Evolutionary conservation across 2,797 vertebrate species (phyloP).

Genomic region (Melanotaenia parkinsoni): DNA sequence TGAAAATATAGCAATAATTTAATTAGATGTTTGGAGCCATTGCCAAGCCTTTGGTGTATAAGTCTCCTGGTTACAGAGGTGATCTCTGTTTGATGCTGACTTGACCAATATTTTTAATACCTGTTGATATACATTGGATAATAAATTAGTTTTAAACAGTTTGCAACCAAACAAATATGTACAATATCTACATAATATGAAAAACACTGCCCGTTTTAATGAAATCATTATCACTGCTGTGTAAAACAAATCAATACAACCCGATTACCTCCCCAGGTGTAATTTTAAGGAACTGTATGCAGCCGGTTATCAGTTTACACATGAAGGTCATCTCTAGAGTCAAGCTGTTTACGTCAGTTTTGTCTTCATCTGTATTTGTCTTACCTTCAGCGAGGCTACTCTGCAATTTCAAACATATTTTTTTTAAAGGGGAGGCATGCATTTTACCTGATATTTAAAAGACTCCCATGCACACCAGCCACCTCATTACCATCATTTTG

Average conservation of each 20-base stretch:
- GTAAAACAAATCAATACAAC: background rate
- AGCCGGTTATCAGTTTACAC: background rate
- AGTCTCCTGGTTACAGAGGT: conserved; percentile 33
- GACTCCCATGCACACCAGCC: background rate
- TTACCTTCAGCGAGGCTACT: conserved; percentile 1
- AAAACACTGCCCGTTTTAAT: background rate
- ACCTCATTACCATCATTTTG: conserved; percentile 17
- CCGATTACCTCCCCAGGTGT: background rate
- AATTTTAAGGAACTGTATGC: background rate
- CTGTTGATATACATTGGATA: background rate
- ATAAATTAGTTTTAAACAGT: background rate
- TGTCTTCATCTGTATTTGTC: conserved; percentile 4
- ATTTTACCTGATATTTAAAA: background rate
- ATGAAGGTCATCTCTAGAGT: background rate
- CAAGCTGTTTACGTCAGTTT: background rate
- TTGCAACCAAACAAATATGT: background rate
- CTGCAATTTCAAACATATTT: conserved; percentile 17
- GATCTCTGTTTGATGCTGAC: conserved; percentile 19
- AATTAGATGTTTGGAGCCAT: conserved; percentile 54
- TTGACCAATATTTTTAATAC: background rate
- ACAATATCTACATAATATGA: background rate
- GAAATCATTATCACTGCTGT: background rate
- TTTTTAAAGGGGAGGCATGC: background rate
- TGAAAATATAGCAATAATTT: conserved; percentile 68
- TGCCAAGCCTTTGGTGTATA: conserved; percentile 43